Conservation (phyloP, 2,113 vertebrate species). For the Callaeas wilsoni region DNA sequence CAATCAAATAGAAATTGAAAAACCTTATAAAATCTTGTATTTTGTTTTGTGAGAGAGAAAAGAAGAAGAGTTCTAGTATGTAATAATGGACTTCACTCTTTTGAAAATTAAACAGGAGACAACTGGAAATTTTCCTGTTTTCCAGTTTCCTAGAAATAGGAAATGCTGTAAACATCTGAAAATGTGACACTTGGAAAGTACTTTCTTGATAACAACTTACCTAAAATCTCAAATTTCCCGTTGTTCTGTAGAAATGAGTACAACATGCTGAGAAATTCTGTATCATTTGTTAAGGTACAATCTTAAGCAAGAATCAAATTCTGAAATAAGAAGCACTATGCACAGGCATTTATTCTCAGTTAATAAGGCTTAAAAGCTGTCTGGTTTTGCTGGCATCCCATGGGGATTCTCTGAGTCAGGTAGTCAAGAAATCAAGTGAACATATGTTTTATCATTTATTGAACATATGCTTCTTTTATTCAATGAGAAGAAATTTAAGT, state of each 20-base stretch:
- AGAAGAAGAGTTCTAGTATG: background rate
- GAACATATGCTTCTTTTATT: background rate
- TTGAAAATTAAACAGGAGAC: background rate
- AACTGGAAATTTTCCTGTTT: background rate
- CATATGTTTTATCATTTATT: background rate
- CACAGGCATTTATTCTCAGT: background rate
- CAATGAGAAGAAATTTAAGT: background rate
- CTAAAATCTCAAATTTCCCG: background rate
- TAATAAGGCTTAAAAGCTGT: background rate
- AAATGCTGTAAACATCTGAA: background rate
- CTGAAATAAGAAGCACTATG: background rate
- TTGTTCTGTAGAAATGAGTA: background rate
- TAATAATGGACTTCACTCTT: background rate
- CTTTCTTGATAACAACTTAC: background rate
- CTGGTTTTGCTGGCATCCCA: background rate
- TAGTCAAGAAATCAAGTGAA: background rate
- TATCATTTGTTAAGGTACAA: background rate
- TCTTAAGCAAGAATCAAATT: background rate
- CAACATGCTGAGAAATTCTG: background rate
- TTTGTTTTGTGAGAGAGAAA: background rate
- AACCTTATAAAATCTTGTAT: background rate
- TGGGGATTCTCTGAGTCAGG: background rate
- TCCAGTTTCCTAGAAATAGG: background rate
- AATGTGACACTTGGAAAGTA: background rate
- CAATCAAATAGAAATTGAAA: background rate